Evolutionary conservation across 2,797 vertebrate species (phyloP).

Genomic region (Brotula barbata): DNA sequence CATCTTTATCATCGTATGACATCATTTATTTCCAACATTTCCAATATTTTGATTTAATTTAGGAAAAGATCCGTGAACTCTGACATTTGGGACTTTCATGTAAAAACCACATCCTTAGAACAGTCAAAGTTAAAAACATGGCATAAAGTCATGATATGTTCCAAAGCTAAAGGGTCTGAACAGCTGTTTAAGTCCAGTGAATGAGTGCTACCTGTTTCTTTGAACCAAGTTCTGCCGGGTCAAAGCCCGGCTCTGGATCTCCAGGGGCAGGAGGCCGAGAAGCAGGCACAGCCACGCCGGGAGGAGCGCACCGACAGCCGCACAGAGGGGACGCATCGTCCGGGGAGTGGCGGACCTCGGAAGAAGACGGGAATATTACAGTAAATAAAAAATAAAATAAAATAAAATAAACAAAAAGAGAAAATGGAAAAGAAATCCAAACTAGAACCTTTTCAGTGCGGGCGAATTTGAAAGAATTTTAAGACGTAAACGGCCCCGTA

Average conservation of each 20-base stretch:
- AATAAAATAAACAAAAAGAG: no score
- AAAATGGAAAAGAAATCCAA: background rate
- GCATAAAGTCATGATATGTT: no score
- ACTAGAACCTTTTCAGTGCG: no score
- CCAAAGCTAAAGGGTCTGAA: no score
- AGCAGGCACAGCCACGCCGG: constrained; percentile 65
- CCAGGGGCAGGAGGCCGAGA: constrained; percentile 64
- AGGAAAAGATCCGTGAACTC: no score
- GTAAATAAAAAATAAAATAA: background rate
- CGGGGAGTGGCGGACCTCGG: background rate
- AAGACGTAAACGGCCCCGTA: background rate
- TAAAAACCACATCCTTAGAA: no score
- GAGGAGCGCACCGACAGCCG: constrained; percentile 56
- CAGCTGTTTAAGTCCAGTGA: no score
- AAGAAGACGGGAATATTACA: background rate
- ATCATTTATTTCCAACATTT: no score
- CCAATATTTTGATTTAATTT: no score
- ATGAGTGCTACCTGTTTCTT: constrained; percentile 58
- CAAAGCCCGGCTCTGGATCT: constrained; percentile 53
- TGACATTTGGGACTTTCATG: no score
- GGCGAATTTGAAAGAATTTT: background rate
- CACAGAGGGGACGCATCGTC: constrained; percentile 22
- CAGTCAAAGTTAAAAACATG: no score
- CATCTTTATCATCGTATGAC: no score
- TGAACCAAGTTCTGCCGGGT: constrained; percentile 34